Evolutionary conservation across 92 coral and sea anemone genomes (phyloP), one percentile per base, ranked within the genome.

Genomic region (Epizoanthus stellaris): DNA sequence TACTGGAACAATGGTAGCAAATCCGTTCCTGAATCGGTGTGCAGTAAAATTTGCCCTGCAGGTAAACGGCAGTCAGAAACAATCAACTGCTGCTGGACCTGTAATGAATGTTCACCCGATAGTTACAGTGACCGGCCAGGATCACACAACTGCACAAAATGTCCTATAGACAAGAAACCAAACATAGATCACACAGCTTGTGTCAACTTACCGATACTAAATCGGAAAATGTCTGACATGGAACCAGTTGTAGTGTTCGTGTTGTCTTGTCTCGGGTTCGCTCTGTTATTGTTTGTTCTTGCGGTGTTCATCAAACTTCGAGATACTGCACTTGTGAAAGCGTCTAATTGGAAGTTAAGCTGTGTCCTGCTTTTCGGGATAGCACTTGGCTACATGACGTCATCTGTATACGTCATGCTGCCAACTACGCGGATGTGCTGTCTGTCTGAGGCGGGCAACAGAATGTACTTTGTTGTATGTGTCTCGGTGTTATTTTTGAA

Each of bases 11-110:
- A 89, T 56, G 93, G 89, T 10, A 89, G 87, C 65, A 52, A 23
- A 14, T 43, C 67, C 11, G 82, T 81, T 3, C 98, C 98, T 6
- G 80, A 42, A 5, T 94, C 95, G 7, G 88, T 67, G n/a, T 94
- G 98, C 85, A 91, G 89, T 30, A 45, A 85, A 59, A 53, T 84
- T 34, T 94, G 98, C 59, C 80, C 82, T 2, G 95, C 95, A 4
- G 98, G 98, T 1, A 89, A 83, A 13, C 56, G 81, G 54, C 93
- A 91, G 61, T 87, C 93, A 16, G 62, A 74, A 0, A 80, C 90
- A 14, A 25, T 87, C 11, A 84, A 88, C n/a, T 94, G 98, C 70
- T 94, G 98, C 64, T 94, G 98, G 98, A 91, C 89, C 12, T 94
- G 98, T 54, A 70, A 89, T 43, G 36, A 63, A 10, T 94, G 98